phyloP scores from a whole-genome alignment of 2,888 invertebrate genomes.

The Petrolisthes manimaculis region DNA sequence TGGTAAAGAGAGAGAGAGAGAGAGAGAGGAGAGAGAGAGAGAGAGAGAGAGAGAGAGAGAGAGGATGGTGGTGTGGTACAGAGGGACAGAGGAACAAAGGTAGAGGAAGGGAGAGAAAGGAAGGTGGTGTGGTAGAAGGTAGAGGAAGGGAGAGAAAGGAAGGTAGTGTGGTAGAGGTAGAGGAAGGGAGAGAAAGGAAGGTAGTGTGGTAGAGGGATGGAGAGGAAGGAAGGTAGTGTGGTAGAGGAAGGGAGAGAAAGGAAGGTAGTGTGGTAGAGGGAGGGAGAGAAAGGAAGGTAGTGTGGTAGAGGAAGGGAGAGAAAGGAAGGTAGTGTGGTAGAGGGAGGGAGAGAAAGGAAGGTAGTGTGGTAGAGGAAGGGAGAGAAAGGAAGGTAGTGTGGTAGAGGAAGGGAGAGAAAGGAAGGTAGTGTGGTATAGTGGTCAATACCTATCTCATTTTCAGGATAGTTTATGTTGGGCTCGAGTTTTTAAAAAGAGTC shows the following conservation, averaged over 20 bases:
- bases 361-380: background rate
- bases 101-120: background rate
- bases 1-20: too few relatives aligned
- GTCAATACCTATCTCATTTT: too few relatives aligned
- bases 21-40: too few relatives aligned
- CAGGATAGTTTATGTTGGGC: too few relatives aligned
- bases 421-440: too few relatives aligned
- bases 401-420: background rate
- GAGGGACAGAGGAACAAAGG: background rate
- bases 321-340: background rate
- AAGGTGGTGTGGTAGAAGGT: background rate
- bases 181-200: background rate
- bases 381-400: background rate
- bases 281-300: background rate
- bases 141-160: background rate
- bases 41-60: too few relatives aligned
- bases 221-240: background rate
- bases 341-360: background rate
- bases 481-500: too few relatives aligned
- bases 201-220: background rate
- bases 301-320: background rate
- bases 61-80: background rate
- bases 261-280: background rate
- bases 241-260: too few relatives aligned
- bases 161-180: background rate